Evolutionary conservation across 2,888 invertebrate genomes (phyloP), one percentile per base, ranked within the genome.

Genomic region (Drosophila anomelani): DNA sequence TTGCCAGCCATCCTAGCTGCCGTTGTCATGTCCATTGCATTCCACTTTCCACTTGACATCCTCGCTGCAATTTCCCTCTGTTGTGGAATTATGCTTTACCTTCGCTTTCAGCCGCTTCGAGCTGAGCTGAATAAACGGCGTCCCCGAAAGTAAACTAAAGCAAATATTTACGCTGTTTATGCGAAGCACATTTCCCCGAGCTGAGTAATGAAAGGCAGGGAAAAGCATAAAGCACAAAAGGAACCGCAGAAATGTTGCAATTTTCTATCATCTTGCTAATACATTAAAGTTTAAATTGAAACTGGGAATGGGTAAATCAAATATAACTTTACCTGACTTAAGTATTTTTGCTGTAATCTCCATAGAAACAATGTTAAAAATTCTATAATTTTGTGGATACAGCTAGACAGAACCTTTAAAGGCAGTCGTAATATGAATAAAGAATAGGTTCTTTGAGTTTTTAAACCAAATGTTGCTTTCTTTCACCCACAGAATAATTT

Each of bases 11-110:
- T 58, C 44, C 53, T 72, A 41, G 74, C 70, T 69, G 64, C 32
- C 58, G 80, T 80, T 81, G 72, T 88, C 77, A 77, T 81, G 78
- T 74, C 78, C 79, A 78, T 81, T 87, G 79, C 77, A 78, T 76
- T 87, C 63, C 71, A 60, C 78, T 72, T 86, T 81, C 75, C 81
- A 82, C 80, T 85, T 88, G 85, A 87, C 88, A 85, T 82, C 77
- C 73, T 77, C 69, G 49, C 80, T 80, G 83, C 88, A 85, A 85
- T 85, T 85, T 85, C 88, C 88, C 77, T 67, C 75, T 79, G 76
- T 79, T 88, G 79, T 75, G 59, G 80, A 87, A 85, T 87, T 87
- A 89, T 85, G 87, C 69, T 89, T 76, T 73, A 66, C 46, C 54
- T 55, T 60, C 51, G 51, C 51, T 53, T 53, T 23, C 51, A 26